Evolutionary conservation across 2,888 invertebrate genomes (phyloP).

Genomic region (Willowsia nigromaculata): DNA sequence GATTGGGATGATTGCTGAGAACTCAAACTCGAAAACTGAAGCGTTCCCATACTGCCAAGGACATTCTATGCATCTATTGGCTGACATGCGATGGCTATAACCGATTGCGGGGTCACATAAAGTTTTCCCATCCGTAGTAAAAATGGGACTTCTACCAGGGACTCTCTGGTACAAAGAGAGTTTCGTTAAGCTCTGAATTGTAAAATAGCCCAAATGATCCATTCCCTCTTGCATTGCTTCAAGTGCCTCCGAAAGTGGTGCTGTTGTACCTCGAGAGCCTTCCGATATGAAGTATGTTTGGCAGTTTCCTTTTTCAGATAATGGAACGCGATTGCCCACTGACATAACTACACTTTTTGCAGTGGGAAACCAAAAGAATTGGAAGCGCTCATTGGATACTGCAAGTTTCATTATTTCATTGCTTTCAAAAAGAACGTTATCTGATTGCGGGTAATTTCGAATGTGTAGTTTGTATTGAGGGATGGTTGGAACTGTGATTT

Average conservation of each 20-base stretch:
- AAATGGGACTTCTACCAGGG: conserved; percentile 58
- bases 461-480: conserved; percentile 62
- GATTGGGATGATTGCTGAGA: conserved; percentile 16
- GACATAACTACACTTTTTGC: conserved; percentile 51
- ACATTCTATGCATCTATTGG: conserved; percentile 35
- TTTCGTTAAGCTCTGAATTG: conserved; percentile 41
- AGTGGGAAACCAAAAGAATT: conserved; percentile 70
- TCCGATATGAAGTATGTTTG: conserved; percentile 55
- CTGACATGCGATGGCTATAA: conserved; percentile 29
- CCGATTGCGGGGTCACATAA: conserved; percentile 26
- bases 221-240: conserved; percentile 33
- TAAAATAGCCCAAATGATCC: conserved; percentile 28
- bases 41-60: conserved; percentile 24
- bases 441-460: conserved; percentile 18
- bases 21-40: neutral
- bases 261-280: neutral
- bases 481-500: conserved; percentile 46
- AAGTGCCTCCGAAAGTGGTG: neutral
- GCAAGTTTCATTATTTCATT: conserved; percentile 5
- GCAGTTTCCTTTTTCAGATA: conserved; percentile 16
- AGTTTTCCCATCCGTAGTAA: conserved; percentile 27
- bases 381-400: conserved; percentile 18
- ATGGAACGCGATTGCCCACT: conserved; percentile 3
- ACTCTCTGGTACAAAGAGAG: conserved; percentile 47
- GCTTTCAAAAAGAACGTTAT: conserved; percentile 24